These are phyloP conservation scores for Papilio demoleus DNA, from an alignment of 2,888 invertebrate species.

Conservation along the genomic window DNA sequence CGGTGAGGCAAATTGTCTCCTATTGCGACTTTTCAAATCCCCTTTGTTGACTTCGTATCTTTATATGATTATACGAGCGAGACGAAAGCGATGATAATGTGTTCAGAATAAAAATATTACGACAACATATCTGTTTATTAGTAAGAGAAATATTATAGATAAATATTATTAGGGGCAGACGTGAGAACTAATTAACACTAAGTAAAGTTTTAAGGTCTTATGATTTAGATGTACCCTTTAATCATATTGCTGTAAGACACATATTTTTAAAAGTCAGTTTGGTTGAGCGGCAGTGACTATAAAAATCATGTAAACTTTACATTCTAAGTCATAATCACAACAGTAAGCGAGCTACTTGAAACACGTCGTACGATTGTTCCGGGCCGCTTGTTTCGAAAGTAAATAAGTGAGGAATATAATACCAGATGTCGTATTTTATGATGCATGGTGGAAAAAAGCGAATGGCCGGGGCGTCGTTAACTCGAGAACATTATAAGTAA, in stretches of 20 bases:
- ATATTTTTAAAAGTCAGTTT: slow-evolving; percentile 19
- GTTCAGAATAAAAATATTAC: slow-evolving; percentile 18
- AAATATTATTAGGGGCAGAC: too few species aligned
- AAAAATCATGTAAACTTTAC: background rate
- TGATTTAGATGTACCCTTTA: background rate
- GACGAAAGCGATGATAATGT: slow-evolving; percentile 37
- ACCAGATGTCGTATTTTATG: slow-evolving; percentile 77
- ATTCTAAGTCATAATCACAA: slow-evolving; percentile 33
- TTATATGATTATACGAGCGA: slow-evolving; percentile 60
- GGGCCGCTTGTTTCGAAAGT: slow-evolving; percentile 65
- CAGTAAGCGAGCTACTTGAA: slow-evolving; percentile 52
- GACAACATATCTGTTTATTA: slow-evolving; percentile 16
- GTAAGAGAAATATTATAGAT: background rate
- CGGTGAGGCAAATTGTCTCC: slow-evolving; percentile 80
- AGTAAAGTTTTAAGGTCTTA: too few species aligned
- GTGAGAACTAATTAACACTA: too few species aligned
- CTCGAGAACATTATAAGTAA: slow-evolving; percentile 81
- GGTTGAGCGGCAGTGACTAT: background rate
- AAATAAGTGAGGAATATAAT: slow-evolving; percentile 65
- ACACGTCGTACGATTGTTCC: slow-evolving; percentile 58
- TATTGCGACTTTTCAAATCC: slow-evolving; percentile 71
- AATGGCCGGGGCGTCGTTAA: slow-evolving; percentile 76
- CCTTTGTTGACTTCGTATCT: slow-evolving; percentile 66
- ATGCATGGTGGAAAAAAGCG: slow-evolving; percentile 75
- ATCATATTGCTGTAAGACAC: slow-evolving; percentile 1